phyloP scores from a whole-genome alignment of 2,113 vertebrate species.

The Sardina pilchardus region DNA sequence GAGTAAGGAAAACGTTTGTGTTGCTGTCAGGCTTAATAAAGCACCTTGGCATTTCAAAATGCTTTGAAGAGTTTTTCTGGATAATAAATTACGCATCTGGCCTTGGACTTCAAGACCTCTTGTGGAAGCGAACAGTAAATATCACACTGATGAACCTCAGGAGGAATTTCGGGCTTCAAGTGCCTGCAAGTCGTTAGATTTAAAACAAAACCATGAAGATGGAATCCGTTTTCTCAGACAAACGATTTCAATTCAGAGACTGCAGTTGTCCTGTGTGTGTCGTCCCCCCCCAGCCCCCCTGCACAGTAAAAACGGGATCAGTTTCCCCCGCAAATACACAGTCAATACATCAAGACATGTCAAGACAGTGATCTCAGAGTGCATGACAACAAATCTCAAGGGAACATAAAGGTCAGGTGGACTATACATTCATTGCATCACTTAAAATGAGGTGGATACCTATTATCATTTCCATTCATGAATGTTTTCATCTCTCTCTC shows the following conservation, averaged over 20 bases:
- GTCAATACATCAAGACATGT: slow-evolving; percentile 49
- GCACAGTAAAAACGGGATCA: slow-evolving; percentile 44
- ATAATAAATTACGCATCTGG: slow-evolving; percentile 51
- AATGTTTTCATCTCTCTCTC: slow-evolving; percentile 47
- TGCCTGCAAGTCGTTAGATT: slow-evolving; percentile 39
- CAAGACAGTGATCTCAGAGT: slow-evolving; percentile 59
- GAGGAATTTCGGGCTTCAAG: slow-evolving; percentile 42
- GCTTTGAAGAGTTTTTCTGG: slow-evolving; percentile 45
- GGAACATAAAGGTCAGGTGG: slow-evolving; percentile 70
- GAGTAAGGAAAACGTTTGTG: slow-evolving; percentile 51
- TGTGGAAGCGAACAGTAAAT: slow-evolving; percentile 47
- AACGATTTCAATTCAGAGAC: not conserved
- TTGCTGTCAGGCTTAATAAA: slow-evolving; percentile 51
- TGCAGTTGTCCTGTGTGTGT: slow-evolving; percentile 23
- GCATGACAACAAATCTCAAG: slow-evolving; percentile 68
- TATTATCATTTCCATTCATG: slow-evolving; percentile 67
- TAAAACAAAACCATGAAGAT: slow-evolving; percentile 39
- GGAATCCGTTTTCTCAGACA: slow-evolving; percentile 31
- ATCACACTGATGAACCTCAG: slow-evolving; percentile 43
- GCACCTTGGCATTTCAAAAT: slow-evolving; percentile 50
- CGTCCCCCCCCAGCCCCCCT: not conserved
- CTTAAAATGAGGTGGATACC: slow-evolving; percentile 67
- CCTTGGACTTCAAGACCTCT: slow-evolving; percentile 53
- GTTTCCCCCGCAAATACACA: slow-evolving; percentile 37
- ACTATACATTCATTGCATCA: slow-evolving; percentile 67